Base-by-base conservation (phyloP, 2,888 invertebrate species). In the Rhyacophila evoluta region DNA sequence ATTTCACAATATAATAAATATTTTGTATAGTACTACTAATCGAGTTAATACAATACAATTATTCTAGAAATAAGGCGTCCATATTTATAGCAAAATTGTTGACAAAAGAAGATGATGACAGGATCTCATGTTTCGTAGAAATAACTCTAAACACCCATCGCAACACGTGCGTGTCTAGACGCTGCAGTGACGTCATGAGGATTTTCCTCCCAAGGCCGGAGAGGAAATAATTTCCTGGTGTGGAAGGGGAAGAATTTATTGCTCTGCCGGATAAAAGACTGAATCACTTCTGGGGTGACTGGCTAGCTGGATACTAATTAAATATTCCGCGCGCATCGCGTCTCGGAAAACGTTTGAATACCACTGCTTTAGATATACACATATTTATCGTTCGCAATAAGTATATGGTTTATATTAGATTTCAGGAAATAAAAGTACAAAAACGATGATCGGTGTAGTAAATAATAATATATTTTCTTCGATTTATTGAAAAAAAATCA, bases 141-240 rank as follows among this genome's bases (percentile, higher is more conserved):
- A 25, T 19, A 19, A 25, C 55, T 10, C 3, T 10, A 55, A 2
- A 55, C 55, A 25, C 55, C 25, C 55, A 55, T 55, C 55, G 19
- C 19, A 55, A 55, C 55, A 55, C 55, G 55, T 55, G 55, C 55
- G 55, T 19, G 55, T 55, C 55, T 55, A 55, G 55, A 55, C 55
- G 8, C 55, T 2, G 19, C 55, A 10, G 55, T 55, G 55, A 55
- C 55, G 55, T 55, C 55, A 55, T 55, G 19, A 55, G 55, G 19
- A 55, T 55, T 55, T 55, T 55, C 55, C 15, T 55, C 19, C 55
- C 55, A 55, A 55, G 55, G 55, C 55, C 55, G 19, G 12, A 10
- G 29, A 33, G 55, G 19, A 55, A 55, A 55, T 55, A 19, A 55
- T 55, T 55, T 55, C 55, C 55, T 15, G 55, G 55, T 55, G 29